Evolutionary conservation across 2,797 vertebrate species (phyloP).

Genomic region (Enteromius treurensis): DNA sequence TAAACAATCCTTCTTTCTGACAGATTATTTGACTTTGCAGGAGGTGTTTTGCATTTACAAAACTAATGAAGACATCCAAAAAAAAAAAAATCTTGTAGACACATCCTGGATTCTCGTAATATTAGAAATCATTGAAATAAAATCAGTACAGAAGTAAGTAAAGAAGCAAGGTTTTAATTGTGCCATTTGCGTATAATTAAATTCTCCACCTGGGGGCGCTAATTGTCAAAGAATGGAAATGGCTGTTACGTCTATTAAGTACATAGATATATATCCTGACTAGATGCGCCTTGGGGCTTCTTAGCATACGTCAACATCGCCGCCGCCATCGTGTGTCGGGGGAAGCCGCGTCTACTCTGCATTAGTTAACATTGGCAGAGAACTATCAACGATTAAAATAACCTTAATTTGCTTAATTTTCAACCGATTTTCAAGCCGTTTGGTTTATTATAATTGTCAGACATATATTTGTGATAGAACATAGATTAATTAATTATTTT

Average conservation of each 20-base stretch:
- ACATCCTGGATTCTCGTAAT: neutral
- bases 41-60: neutral
- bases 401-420: too few species aligned
- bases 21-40: neutral
- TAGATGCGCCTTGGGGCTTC: too few species aligned
- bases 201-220: slow-evolving; percentile 28
- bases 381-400: too few species aligned
- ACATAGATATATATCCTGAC: too few species aligned
- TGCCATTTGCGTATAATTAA: neutral
- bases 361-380: too few species aligned
- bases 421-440: too few species aligned
- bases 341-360: too few species aligned
- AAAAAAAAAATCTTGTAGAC: neutral
- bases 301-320: too few species aligned
- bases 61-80: neutral
- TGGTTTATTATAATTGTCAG: too few species aligned
- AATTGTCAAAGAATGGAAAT: neutral
- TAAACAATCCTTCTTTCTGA: neutral
- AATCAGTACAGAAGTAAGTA: neutral
- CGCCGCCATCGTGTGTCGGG: too few species aligned
- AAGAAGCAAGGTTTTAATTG: neutral
- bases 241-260: neutral
- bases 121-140: neutral
- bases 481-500: too few species aligned
- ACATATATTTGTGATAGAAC: too few species aligned